Evolutionary conservation across 1,140 invertebrate species (phyloP).

Genomic region (Cotesia glomerata): DNA sequence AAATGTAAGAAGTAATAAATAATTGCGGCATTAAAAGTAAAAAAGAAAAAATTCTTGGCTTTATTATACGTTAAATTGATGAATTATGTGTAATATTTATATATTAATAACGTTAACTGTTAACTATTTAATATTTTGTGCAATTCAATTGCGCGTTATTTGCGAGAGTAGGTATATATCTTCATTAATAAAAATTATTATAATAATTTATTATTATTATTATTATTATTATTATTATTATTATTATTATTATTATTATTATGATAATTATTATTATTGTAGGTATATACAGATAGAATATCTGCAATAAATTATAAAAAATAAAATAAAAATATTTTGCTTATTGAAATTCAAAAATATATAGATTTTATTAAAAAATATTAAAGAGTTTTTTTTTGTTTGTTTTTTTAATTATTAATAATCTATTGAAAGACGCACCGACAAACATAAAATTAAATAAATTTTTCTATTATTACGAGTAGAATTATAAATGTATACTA

Average conservation of each 20-base stretch:
- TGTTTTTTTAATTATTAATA: neutral
- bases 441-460: neutral
- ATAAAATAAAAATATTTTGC: constrained; percentile 18
- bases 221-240: neutral
- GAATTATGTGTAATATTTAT: constrained; percentile 46
- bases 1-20: neutral
- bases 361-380: constrained; percentile 17
- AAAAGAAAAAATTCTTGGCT: neutral
- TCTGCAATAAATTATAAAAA: neutral
- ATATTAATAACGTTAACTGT: constrained; percentile 42
- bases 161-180: constrained; percentile 16
- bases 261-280: neutral
- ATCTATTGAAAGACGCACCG: constrained; percentile 2
- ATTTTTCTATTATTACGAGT: neutral
- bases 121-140: constrained; percentile 33
- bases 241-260: constrained; percentile 1
- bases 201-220: neutral
- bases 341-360: constrained; percentile 30
- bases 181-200: too few species aligned
- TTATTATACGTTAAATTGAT: constrained; percentile 2
- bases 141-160: constrained; percentile 22
- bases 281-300: too few species aligned
- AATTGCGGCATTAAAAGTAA: neutral
- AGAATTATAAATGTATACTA: constrained; percentile 1
- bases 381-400: neutral